These are phyloP conservation scores for Petrocephalus microphthalmus DNA, from an alignment of 2,113 vertebrate species.

Conservation along the genomic window DNA sequence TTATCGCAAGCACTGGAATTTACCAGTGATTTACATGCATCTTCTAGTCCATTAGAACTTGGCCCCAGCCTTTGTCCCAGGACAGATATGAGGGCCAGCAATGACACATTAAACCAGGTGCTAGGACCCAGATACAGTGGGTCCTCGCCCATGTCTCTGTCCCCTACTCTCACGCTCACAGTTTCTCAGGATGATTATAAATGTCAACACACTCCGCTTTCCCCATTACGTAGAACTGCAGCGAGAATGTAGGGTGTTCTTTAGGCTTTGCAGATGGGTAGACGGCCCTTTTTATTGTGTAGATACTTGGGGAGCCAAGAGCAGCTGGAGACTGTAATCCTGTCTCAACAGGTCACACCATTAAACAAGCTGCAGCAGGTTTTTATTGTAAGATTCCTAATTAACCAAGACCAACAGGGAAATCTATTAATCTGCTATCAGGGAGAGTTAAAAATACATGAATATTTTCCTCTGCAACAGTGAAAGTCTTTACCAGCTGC, in stretches of 20 bases:
- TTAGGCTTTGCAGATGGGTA: slow-evolving; percentile 22
- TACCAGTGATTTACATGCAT: slow-evolving; percentile 31
- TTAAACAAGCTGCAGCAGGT: slow-evolving; percentile 59
- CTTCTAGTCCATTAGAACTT: slow-evolving; percentile 35
- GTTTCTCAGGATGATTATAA: neutral
- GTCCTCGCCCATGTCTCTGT: neutral
- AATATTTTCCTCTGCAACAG: slow-evolving; percentile 37
- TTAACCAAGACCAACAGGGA: slow-evolving; percentile 55
- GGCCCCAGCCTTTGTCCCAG: slow-evolving; percentile 25
- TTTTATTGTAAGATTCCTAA: slow-evolving; percentile 49
- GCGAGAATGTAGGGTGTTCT: neutral
- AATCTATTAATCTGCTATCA: slow-evolving; percentile 37
- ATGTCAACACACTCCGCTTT: neutral
- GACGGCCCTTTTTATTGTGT: slow-evolving; percentile 46
- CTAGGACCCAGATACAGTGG: neutral
- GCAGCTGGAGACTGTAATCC: slow-evolving; percentile 61
- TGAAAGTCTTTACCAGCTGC: slow-evolving; percentile 43
- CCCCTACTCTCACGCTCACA: neutral
- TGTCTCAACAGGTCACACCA: slow-evolving; percentile 57
- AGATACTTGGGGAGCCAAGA: slow-evolving; percentile 42
- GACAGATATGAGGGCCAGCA: neutral
- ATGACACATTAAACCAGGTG: neutral
- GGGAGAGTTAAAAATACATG: slow-evolving; percentile 50
- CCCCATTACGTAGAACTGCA: neutral
- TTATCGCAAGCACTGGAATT: slow-evolving; percentile 39